phyloP scores from a whole-genome alignment of 2,888 invertebrate species.

The Eristalinus sepulchralis region DNA sequence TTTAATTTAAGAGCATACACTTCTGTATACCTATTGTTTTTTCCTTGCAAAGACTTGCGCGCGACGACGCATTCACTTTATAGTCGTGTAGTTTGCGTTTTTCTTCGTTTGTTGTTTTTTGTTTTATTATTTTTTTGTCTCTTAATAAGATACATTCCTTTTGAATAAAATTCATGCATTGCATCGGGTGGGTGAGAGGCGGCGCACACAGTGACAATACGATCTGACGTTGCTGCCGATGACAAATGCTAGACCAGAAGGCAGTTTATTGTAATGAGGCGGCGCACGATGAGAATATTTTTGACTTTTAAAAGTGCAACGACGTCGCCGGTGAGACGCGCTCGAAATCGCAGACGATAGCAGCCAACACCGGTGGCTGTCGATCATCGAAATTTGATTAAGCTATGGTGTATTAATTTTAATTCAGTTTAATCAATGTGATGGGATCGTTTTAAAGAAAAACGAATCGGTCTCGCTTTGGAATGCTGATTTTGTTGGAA shows the following conservation, averaged over 20 bases:
- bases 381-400: slow-evolving; percentile 63
- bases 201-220: slow-evolving; percentile 8
- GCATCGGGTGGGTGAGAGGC: not conserved
- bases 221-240: slow-evolving; percentile 58
- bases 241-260: slow-evolving; percentile 61
- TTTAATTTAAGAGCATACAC: slow-evolving; percentile 64
- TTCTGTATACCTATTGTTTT: slow-evolving; percentile 37
- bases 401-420: slow-evolving; percentile 2
- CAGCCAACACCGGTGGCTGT: slow-evolving; percentile 61
- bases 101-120: not conserved
- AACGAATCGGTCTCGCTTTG: too few relatives aligned
- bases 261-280: slow-evolving; percentile 63
- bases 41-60: slow-evolving; percentile 50
- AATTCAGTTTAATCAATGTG: not conserved
- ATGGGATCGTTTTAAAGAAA: not conserved
- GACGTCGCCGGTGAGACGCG: not conserved
- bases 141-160: slow-evolving; percentile 12
- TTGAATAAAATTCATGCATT: not conserved
- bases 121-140: not conserved
- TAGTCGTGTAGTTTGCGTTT: not conserved
- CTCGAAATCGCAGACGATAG: slow-evolving; percentile 3
- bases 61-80: slow-evolving; percentile 24
- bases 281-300: slow-evolving; percentile 46
- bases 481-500: too few relatives aligned
- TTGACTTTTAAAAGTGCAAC: slow-evolving; percentile 18